These are phyloP conservation scores for Drosophila austrosaltans DNA, from an alignment of 2,888 invertebrate genomes.

Conservation along the genomic window DNA sequence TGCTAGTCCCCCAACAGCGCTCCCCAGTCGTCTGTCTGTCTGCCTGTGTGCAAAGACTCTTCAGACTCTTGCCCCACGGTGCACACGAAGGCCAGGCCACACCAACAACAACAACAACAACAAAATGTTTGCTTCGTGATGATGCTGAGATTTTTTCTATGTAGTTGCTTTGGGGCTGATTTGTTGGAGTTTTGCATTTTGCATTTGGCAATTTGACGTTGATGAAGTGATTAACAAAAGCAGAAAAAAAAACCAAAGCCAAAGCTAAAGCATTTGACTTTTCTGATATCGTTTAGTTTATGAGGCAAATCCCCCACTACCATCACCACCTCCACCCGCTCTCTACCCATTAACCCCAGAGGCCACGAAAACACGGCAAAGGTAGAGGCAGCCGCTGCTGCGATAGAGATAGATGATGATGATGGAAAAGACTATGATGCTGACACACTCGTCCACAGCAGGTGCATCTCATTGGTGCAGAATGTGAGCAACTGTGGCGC, in stretches of 20 bases:
- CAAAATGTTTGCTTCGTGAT: constrained; percentile 41
- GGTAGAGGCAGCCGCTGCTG: too few species aligned
- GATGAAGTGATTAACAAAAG: constrained; percentile 71
- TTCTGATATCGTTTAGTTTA: constrained; percentile 64
- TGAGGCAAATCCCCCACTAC: constrained; percentile 42
- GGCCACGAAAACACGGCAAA: neutral
- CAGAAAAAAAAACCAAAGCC: constrained; percentile 2
- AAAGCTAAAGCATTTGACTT: constrained; percentile 42
- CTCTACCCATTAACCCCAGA: neutral
- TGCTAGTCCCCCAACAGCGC: constrained; percentile 50
- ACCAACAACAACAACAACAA: neutral
- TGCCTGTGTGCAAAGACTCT: constrained; percentile 28
- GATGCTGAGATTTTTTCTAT: constrained; percentile 47
- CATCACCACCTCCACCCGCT: neutral
- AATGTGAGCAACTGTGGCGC: neutral
- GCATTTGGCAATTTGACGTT: constrained; percentile 57
- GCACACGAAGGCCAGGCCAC: constrained; percentile 59
- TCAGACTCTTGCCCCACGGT: constrained; percentile 38
- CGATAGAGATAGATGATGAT: constrained; percentile 17
- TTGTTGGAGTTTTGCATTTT: constrained; percentile 42
- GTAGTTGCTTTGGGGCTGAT: constrained; percentile 36
- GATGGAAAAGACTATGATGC: neutral
- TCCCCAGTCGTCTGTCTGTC: constrained; percentile 24
- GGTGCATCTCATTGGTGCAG: constrained; percentile 43
- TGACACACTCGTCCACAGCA: constrained; percentile 42